Percentiles rank a stretch among this genome's conserved stretches.
These are phyloP conservation scores for Drosophila lini DNA, from an alignment of 1,140 invertebrate genomes.

Conservation along the genomic window DNA sequence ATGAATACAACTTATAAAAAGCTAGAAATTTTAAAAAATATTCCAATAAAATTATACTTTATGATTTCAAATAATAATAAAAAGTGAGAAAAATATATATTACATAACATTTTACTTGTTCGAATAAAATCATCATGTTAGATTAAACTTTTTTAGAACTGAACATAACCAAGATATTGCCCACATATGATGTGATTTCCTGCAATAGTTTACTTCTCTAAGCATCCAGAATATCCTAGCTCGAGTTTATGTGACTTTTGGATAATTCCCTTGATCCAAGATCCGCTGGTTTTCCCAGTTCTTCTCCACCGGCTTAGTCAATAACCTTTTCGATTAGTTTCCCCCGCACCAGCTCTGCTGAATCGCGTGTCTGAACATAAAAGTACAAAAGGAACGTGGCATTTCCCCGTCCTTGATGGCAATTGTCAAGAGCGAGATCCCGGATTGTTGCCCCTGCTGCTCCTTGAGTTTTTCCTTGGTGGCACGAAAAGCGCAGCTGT, in stretches of 20 bases:
- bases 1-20: too few relatives aligned
- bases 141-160: rapidly evolving
- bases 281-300: background rate
- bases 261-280: constrained; percentile 8
- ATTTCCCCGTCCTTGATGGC: constrained; percentile 74
- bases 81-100: too few relatives aligned
- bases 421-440: constrained; percentile 71
- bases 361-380: constrained; percentile 55
- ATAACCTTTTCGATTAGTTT: constrained; percentile 34
- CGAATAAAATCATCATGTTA: too few relatives aligned
- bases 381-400: constrained; percentile 57
- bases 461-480: constrained; percentile 14
- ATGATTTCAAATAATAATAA: too few relatives aligned
- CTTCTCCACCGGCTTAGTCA: constrained; percentile 24
- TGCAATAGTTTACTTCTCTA: too few relatives aligned
- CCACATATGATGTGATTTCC: background rate
- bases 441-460: constrained; percentile 26
- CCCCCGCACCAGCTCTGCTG: background rate
- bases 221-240: background rate
- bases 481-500: constrained; percentile 75
- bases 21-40: too few relatives aligned
- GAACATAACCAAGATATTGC: too few relatives aligned
- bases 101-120: background rate
- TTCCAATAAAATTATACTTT: too few relatives aligned
- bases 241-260: constrained; percentile 3